phyloP scores from a whole-genome alignment of 2,888 invertebrate species.

The Aphidius colemani region DNA sequence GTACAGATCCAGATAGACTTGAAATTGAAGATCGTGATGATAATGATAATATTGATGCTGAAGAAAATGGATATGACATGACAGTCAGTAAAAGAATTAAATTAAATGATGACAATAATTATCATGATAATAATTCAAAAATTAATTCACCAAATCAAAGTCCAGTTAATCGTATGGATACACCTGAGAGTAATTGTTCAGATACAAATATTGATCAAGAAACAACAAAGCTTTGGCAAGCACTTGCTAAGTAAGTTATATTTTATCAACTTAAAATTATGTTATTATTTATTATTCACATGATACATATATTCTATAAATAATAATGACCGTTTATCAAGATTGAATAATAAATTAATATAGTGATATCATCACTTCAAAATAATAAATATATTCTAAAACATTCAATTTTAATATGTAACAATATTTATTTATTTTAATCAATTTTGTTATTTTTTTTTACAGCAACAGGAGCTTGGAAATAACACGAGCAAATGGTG shows the following conservation, averaged over 20 bases:
- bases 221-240: slow-evolving; percentile 54
- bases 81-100: slow-evolving; percentile 47
- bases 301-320: slow-evolving; percentile 30
- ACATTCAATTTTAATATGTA: neutral
- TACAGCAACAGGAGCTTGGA: slow-evolving; percentile 55
- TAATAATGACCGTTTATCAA: slow-evolving; percentile 39
- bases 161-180: slow-evolving; percentile 57
- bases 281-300: too few species aligned
- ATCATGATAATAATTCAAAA: slow-evolving; percentile 43
- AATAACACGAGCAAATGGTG: slow-evolving; percentile 57
- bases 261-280: neutral
- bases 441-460: slow-evolving; percentile 7
- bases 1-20: slow-evolving; percentile 75
- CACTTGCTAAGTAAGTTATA: slow-evolving; percentile 48
- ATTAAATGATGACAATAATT: slow-evolving; percentile 36
- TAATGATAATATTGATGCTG: slow-evolving; percentile 44
- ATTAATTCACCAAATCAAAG: slow-evolving; percentile 47
- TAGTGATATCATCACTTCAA: slow-evolving; percentile 36
- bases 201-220: slow-evolving; percentile 55
- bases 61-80: slow-evolving; percentile 54
- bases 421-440: neutral
- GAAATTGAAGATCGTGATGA: slow-evolving; percentile 67
- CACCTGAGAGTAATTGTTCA: slow-evolving; percentile 58
- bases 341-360: slow-evolving; percentile 40
- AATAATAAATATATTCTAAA: neutral